phyloP scores from a whole-genome alignment of 2,113 vertebrate genomes.

The Microcebus tavaratra region DNA sequence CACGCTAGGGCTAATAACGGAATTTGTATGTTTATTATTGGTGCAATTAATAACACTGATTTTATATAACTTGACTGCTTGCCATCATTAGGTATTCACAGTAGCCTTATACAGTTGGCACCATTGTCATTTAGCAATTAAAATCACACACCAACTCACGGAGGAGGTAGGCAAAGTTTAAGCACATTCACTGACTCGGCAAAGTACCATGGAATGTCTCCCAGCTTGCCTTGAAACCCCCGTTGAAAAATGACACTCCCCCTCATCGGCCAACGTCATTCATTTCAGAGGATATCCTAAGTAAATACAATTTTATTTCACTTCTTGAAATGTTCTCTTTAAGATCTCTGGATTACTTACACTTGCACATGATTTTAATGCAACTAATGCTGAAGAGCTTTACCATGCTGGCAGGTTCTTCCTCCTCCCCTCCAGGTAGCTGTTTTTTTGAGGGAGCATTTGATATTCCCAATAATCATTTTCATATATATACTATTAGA shows the following conservation, averaged over 20 bases:
- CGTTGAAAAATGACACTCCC: neutral
- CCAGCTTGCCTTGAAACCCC: neutral
- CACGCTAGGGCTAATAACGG: neutral
- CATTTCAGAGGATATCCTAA: neutral
- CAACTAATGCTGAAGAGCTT: too few relatives aligned
- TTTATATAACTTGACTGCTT: neutral
- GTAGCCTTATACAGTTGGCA: neutral
- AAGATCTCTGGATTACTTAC: neutral
- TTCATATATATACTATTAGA: accelerated
- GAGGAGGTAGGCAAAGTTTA: neutral
- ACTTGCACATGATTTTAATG: neutral
- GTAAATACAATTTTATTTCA: neutral
- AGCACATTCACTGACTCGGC: neutral
- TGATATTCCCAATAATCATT: neutral
- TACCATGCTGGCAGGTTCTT: neutral
- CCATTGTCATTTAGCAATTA: neutral
- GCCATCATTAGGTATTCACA: neutral
- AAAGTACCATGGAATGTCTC: neutral
- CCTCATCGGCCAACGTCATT: neutral
- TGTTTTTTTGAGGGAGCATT: neutral
- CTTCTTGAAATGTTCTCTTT: neutral
- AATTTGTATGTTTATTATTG: neutral
- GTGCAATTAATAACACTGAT: neutral
- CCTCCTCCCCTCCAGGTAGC: neutral
- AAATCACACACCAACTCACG: neutral